These are phyloP conservation scores for Cinclus mexicanus DNA, from an alignment of 2,113 vertebrate genomes.

Conservation along the genomic window DNA sequence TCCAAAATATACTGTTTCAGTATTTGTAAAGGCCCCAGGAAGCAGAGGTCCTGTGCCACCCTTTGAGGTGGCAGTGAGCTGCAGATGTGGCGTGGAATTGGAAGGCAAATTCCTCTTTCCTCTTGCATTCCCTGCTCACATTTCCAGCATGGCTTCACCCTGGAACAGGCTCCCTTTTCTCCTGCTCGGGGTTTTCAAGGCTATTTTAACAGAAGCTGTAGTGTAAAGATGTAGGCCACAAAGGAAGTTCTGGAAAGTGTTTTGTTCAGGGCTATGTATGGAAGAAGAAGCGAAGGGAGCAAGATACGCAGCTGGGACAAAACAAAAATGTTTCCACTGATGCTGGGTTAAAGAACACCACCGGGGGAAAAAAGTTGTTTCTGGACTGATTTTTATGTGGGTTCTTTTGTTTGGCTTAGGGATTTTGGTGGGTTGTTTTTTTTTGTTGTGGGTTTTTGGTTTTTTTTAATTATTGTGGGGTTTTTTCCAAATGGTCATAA, in stretches of 20 bases:
- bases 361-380: neutral
- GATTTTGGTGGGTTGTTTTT: neutral
- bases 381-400: rapidly evolving
- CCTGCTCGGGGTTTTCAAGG: neutral
- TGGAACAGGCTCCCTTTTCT: neutral
- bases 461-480: neutral
- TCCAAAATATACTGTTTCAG: neutral
- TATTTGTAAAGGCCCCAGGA: neutral
- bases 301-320: neutral
- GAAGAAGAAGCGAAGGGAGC: neutral
- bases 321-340: neutral
- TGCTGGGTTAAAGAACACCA: neutral
- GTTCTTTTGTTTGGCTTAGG: neutral
- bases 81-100: neutral
- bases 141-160: neutral
- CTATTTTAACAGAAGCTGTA: neutral
- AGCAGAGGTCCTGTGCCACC: neutral
- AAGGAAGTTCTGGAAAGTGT: neutral
- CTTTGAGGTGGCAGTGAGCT: neutral
- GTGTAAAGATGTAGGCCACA: neutral
- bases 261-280: neutral
- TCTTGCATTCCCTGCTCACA: neutral
- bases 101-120: neutral
- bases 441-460: too few species aligned
- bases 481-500: neutral